Percentiles rank a stretch among this genome's conserved stretches.
Conservation (phyloP, 2,888 invertebrate genomes). For the Dryobota labecula region DNA sequence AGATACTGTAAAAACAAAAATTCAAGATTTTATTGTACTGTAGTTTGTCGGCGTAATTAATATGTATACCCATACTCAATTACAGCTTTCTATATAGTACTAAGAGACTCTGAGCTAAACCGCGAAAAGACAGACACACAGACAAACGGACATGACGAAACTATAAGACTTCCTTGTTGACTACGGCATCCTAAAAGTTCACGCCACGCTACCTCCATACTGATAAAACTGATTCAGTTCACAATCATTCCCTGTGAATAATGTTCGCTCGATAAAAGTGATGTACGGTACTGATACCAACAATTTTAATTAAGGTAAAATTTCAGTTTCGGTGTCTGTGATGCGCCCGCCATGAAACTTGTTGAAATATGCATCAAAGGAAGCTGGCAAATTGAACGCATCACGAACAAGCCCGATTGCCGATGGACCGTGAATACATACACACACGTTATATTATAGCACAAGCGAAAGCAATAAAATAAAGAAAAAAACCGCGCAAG, state of each 20-base stretch:
- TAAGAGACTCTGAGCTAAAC: too few relatives aligned
- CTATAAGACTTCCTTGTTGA: too few relatives aligned
- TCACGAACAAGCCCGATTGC: conserved; percentile 70
- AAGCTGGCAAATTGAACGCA: conserved; percentile 76
- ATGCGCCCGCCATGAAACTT: conserved; percentile 70
- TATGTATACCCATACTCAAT: too few relatives aligned
- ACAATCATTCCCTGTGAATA: conserved; percentile 59
- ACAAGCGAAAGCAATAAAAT: conserved; percentile 62
- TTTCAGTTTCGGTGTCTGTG: conserved; percentile 64
- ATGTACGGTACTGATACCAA: conserved; percentile 64
- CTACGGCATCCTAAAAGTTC: too few relatives aligned
- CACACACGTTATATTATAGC: conserved; percentile 55
- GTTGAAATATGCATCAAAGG: conserved; percentile 82
- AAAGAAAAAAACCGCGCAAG: too few relatives aligned
- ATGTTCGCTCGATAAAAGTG: conserved; percentile 54
- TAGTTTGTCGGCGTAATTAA: too few relatives aligned
- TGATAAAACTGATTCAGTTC: conserved; percentile 44
- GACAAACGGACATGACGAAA: too few relatives aligned
- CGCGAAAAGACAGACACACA: too few relatives aligned
- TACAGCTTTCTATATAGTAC: too few relatives aligned
- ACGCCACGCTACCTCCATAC: conserved; percentile 29
- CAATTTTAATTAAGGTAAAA: conserved; percentile 76
- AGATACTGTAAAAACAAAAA: too few relatives aligned
- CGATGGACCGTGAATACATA: conserved; percentile 69
- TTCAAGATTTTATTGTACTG: too few relatives aligned